Base-by-base conservation (phyloP, 1,140 invertebrate genomes). In the Vollenhovia emeryi region DNA sequence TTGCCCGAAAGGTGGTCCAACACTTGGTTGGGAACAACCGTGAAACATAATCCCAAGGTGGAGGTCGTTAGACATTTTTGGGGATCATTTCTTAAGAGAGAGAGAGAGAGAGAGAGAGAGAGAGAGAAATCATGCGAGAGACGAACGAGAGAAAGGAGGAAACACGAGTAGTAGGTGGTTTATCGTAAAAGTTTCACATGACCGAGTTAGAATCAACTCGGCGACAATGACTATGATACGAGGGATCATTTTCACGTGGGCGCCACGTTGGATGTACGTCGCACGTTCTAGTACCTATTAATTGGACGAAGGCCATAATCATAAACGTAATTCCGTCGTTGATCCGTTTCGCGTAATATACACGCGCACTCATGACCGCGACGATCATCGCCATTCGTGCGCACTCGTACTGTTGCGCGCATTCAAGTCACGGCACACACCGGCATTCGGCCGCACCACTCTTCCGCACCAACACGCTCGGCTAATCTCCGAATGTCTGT, bases 271-370 rank as follows among this genome's bases (percentile, higher is more conserved):
- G 13, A 24, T 66, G 57, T 15, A 79, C 50, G 86, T 86, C 84
- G 86, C 86, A 73, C 86, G 79, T 36, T 30, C 78, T 50, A 71
- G 52, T 64, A 43, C 73, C 87, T 73, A 86, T 82, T 93, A 93
- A 93, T 93, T 93, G 88, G 73, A 71, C 87, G 90, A 90, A 93
- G 93, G 93, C 91, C 92, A 92, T 91, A 93, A 92, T 92, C 91
- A 93, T 93, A 85, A 92, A 87, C 78, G 87, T 91, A 87, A 90
- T 89, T 90, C 80, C 60, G 55, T 66, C 78, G 52, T 52, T 50
- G 52, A 13, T 52, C 57, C 62, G 48, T 52, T 33, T 48, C 30
- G n/a, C 30, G 6, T 33, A 36, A 52, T 15, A 8, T 13, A 24
- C 13, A 21, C 36, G 11, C 24, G 7, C 76, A 48, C 48, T n/a